A percentile compares a stretch with the other conserved stretches of the same genome.
Conservation (phyloP, 2,113 vertebrate species). For the Phylloscopus whistleri region DNA sequence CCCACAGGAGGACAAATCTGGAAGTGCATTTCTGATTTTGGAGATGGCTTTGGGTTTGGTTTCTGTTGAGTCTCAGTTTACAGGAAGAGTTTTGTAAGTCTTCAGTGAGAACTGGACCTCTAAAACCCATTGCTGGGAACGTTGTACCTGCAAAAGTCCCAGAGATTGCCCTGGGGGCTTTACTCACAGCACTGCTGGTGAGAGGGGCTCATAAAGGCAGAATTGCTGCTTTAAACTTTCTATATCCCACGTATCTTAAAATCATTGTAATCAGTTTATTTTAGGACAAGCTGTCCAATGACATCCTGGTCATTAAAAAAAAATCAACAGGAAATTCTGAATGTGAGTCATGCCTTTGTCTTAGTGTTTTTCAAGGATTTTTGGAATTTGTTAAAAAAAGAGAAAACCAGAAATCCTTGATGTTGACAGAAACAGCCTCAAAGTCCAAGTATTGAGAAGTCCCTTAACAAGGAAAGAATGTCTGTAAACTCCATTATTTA, state of each 20-base stretch:
- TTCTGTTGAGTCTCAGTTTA: neutral
- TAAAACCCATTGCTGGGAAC: neutral
- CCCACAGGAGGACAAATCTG: neutral
- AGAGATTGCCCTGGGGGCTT: neutral
- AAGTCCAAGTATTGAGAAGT: neutral
- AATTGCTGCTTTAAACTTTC: neutral
- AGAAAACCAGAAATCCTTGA: constrained; percentile 28
- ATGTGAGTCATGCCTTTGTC: constrained; percentile 60
- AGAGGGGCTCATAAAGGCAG: neutral
- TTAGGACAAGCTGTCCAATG: constrained; percentile 36
- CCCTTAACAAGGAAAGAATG: neutral
- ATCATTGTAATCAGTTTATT: constrained; percentile 9
- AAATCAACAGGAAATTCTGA: constrained; percentile 50
- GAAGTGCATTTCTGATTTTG: neutral
- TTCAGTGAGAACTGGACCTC: neutral
- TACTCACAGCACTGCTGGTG: neutral
- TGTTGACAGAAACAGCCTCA: neutral
- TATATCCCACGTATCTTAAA: neutral
- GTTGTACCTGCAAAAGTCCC: neutral
- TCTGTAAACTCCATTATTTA: neutral
- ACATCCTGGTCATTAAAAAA: constrained; percentile 34
- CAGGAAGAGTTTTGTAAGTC: neutral
- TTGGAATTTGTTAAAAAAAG: constrained; percentile 28
- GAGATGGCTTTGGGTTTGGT: neutral
- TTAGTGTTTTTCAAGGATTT: constrained; percentile 56